phyloP scores from a whole-genome alignment of 2,113 vertebrate genomes.

The Phrynosoma platyrhinos region DNA sequence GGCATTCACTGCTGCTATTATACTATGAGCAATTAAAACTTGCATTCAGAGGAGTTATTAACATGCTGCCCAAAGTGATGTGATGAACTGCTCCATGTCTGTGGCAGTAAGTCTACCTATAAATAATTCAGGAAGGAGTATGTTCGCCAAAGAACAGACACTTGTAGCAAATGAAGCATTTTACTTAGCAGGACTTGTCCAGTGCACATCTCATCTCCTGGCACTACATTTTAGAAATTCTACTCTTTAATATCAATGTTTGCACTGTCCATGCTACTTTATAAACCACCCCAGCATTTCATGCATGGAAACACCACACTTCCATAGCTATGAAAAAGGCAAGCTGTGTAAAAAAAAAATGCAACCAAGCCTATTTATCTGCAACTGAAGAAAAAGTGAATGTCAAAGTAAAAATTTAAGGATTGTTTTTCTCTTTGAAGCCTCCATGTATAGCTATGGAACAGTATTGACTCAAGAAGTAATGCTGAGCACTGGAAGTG shows the following conservation, averaged over 20 bases:
- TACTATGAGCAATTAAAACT: conserved; percentile 26
- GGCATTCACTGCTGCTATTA: conserved; percentile 68
- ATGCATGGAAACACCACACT: background rate
- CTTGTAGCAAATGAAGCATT: conserved; percentile 30
- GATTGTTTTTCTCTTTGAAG: conserved; percentile 64
- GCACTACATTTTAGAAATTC: conserved; percentile 3
- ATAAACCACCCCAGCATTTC: background rate
- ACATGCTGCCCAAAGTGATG: background rate
- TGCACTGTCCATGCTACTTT: background rate
- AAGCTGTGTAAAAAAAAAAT: conserved; percentile 26
- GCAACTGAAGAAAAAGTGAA: conserved; percentile 56
- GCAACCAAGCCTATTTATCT: conserved; percentile 3
- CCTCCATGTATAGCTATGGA: conserved; percentile 47
- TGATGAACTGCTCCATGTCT: conserved; percentile 37
- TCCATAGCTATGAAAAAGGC: background rate
- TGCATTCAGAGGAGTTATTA: background rate
- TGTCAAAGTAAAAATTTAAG: conserved; percentile 63
- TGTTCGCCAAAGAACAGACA: conserved; percentile 20
- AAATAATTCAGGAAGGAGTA: conserved; percentile 46
- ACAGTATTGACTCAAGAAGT: conserved; percentile 77
- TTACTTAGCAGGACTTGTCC: background rate
- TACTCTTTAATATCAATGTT: conserved; percentile 1
- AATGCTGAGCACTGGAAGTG: conserved; percentile 80
- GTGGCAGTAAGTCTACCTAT: conserved; percentile 25
- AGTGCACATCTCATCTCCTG: background rate